phyloP scores from a whole-genome alignment of 2,797 vertebrate genomes.

The Diplodus sargus region DNA sequence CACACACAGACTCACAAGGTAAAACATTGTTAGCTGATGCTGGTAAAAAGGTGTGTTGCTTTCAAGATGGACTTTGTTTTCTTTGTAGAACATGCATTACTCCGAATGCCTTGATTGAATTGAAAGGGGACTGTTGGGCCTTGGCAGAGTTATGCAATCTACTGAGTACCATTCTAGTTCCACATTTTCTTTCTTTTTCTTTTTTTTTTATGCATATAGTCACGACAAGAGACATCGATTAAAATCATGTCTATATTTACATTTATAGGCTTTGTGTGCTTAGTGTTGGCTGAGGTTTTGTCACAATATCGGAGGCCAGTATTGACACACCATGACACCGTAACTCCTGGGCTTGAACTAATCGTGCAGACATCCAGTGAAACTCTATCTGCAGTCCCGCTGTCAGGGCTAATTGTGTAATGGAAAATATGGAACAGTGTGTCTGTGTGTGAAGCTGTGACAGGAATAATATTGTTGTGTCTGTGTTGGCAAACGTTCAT shows the following conservation, averaged over 20 bases:
- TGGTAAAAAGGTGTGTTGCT: too few relatives aligned
- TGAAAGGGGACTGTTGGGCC: too few relatives aligned
- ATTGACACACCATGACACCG: conserved; percentile 39
- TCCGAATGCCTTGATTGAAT: too few relatives aligned
- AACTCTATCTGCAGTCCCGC: conserved; percentile 38
- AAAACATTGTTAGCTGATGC: too few relatives aligned
- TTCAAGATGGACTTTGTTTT: too few relatives aligned
- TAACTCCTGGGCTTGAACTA: conserved; percentile 51
- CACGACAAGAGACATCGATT: background rate
- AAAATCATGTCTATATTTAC: background rate
- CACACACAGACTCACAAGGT: too few relatives aligned
- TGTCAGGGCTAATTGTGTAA: conserved; percentile 54
- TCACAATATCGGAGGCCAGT: conserved; percentile 28
- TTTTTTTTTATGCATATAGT: too few relatives aligned
- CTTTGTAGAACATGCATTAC: too few relatives aligned
- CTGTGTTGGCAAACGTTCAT: conserved; percentile 25
- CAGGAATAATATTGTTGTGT: conserved; percentile 51
- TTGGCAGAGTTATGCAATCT: too few relatives aligned
- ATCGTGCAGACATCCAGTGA: conserved; percentile 48
- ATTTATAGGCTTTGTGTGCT: background rate
- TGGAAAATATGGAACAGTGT: background rate
- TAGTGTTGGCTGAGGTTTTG: background rate
- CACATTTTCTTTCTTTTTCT: too few relatives aligned
- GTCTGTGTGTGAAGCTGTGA: conserved; percentile 17
- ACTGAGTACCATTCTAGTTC: too few relatives aligned